A percentile compares a stretch with the other conserved stretches of the same genome.
Evolutionary conservation across 2,797 vertebrate genomes (phyloP).

Genomic region (Phalanger gymnotis): DNA sequence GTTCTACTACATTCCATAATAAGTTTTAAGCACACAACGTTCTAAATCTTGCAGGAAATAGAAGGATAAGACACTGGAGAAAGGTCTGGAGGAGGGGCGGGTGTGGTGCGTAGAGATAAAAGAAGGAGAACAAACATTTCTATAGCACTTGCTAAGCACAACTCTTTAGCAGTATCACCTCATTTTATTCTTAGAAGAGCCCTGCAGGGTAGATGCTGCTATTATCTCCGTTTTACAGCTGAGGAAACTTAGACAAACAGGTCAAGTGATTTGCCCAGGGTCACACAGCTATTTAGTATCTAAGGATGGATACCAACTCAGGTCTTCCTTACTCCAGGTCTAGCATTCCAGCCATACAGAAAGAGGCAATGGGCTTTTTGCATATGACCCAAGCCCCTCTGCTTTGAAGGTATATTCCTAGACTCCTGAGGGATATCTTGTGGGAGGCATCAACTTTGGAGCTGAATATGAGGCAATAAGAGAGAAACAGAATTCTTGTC

Average conservation of each 20-base stretch:
- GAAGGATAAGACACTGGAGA: neutral
- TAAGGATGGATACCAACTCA: too few species aligned
- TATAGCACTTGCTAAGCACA: neutral
- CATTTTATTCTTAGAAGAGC: neutral
- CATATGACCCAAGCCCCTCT: neutral
- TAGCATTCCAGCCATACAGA: neutral
- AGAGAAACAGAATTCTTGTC: neutral
- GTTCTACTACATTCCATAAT: neutral
- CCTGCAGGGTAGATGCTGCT: neutral
- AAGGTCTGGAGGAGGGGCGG: fast-evolving
- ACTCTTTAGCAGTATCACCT: neutral
- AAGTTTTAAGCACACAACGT: neutral
- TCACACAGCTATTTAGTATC: neutral
- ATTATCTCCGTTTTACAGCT: neutral
- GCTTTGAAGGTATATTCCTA: too few species aligned
- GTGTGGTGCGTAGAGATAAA: neutral
- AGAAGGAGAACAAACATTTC: neutral
- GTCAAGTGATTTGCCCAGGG: neutral
- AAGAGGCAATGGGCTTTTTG: neutral
- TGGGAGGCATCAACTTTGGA: neutral
- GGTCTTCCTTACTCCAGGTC: neutral
- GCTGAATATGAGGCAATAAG: neutral
- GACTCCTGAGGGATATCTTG: neutral
- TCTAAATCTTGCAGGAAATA: neutral
- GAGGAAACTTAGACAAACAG: neutral